Conservation (phyloP, 1,140 invertebrate genomes). For the Armadillidium nasatum region DNA sequence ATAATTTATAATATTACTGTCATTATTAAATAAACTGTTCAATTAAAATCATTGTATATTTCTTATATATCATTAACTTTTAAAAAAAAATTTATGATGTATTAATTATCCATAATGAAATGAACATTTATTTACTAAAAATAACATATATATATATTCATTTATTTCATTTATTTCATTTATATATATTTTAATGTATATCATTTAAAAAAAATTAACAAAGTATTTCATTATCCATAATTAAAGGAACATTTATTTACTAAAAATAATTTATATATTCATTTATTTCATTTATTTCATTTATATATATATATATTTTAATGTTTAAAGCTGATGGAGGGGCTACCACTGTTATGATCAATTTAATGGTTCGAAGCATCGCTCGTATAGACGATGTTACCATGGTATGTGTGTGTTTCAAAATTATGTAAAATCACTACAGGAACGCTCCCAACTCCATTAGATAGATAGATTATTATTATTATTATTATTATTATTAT, state of each 20-base stretch:
- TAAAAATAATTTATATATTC: not conserved
- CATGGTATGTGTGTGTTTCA: constrained; percentile 72
- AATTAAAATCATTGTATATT: no score
- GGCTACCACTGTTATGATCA: constrained; percentile 86
- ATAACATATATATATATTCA: constrained; percentile 41
- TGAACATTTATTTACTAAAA: not conserved
- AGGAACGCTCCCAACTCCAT: no score
- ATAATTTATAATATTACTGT: no score
- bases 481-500: no score
- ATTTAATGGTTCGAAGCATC: constrained; percentile 94
- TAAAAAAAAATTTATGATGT: no score
- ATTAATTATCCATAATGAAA: no score
- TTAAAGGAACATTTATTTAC: not conserved
- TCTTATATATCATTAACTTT: no score
- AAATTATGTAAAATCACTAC: not conserved
- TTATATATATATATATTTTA: not conserved
- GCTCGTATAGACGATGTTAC: constrained; percentile 97
- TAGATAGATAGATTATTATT: no score
- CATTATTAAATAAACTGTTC: no score
- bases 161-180: not conserved
- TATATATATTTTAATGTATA: not conserved
- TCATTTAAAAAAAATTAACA: no score
- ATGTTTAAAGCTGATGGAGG: constrained; percentile 57
- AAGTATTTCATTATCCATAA: no score
- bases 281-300: no score